Conservation (phyloP, 2,888 invertebrate species). For the Hofmannophila pseudospretella region DNA sequence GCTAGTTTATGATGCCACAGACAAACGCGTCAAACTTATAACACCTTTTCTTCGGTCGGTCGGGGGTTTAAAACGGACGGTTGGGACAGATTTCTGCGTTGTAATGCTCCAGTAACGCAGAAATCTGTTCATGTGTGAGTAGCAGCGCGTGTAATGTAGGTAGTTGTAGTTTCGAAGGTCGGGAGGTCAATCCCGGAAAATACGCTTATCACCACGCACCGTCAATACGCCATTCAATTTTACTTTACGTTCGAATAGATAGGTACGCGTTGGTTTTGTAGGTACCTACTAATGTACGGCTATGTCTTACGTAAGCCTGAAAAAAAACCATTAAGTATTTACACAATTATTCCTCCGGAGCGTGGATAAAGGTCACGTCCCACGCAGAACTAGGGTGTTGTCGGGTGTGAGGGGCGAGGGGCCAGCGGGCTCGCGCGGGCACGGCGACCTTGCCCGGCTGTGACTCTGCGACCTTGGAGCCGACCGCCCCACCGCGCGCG, state of each 20-base stretch:
- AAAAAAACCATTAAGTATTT: slow-evolving; percentile 60
- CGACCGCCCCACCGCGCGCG: slow-evolving; percentile 34
- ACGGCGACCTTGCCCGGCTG: slow-evolving; percentile 76
- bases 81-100: no score
- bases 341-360: slow-evolving; percentile 72
- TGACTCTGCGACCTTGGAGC: slow-evolving; percentile 77
- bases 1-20: no score
- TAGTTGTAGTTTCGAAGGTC: slow-evolving; percentile 26
- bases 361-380: slow-evolving; percentile 75
- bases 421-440: slow-evolving; percentile 67
- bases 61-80: no score
- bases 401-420: slow-evolving; percentile 47
- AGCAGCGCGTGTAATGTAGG: slow-evolving; percentile 5
- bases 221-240: slow-evolving; percentile 6
- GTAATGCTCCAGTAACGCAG: neutral
- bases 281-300: no score
- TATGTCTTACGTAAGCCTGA: slow-evolving; percentile 40
- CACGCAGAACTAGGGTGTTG: slow-evolving; percentile 67
- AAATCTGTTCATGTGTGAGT: no score
- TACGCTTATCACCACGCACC: slow-evolving; percentile 11
- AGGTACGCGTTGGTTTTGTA: neutral
- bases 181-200: slow-evolving; percentile 25
- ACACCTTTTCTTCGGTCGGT: no score
- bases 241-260: neutral
- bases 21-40: no score